phyloP scores from a whole-genome alignment of 2,888 invertebrate species.

The Amphipyra tragopoginis region DNA sequence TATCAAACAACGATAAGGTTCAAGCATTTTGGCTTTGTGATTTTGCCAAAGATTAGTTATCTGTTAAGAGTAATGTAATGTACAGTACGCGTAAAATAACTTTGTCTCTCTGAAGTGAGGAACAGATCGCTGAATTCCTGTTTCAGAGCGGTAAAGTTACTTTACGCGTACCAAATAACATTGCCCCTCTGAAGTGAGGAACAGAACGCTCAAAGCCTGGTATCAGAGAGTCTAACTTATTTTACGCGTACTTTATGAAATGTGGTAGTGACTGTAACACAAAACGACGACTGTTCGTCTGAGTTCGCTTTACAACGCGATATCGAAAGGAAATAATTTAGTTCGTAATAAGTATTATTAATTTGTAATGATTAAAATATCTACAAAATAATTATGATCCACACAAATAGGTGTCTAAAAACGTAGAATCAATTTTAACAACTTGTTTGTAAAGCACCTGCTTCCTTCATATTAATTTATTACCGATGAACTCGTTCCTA shows the following conservation, averaged over 20 bases:
- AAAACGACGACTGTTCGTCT: background rate
- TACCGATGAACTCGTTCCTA: constrained; percentile 41
- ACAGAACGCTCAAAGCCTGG: too few species aligned
- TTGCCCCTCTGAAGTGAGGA: too few species aligned
- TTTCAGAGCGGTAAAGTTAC: too few species aligned
- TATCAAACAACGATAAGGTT: background rate
- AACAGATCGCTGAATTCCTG: too few species aligned
- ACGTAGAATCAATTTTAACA: constrained; percentile 43
- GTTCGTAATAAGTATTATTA: constrained; percentile 23
- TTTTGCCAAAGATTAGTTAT: constrained; percentile 10
- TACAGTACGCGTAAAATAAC: too few species aligned
- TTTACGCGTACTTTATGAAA: too few species aligned
- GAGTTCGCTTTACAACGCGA: constrained; percentile 6
- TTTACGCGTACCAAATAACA: too few species aligned
- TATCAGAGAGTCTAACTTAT: too few species aligned
- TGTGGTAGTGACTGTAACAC: constrained; percentile 8
- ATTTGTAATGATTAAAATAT: constrained; percentile 51
- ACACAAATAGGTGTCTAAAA: constrained; percentile 44
- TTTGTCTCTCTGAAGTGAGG: too few species aligned
- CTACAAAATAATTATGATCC: constrained; percentile 41
- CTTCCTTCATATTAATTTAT: constrained; percentile 52
- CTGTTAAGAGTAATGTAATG: too few species aligned
- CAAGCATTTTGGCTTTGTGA: background rate
- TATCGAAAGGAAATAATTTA: constrained; percentile 26
- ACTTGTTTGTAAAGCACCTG: constrained; percentile 52